These are phyloP conservation scores for Acanthopagrus latus DNA, from an alignment of 2,797 vertebrate genomes.

Conservation along the genomic window DNA sequence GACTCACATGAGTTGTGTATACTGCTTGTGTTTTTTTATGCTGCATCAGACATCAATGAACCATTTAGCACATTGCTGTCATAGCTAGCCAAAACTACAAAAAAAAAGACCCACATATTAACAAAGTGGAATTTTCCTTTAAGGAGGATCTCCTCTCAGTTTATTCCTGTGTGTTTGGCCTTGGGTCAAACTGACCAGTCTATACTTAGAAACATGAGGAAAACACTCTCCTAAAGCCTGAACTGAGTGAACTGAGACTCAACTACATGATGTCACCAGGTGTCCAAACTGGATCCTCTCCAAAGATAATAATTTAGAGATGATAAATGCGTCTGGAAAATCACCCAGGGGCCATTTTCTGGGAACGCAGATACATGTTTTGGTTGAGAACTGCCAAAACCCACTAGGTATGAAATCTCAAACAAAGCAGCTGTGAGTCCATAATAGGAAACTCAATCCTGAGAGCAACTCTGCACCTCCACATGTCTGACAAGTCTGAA, in stretches of 20 bases:
- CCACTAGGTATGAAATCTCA: slow-evolving; percentile 28
- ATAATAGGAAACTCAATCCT: slow-evolving; percentile 44
- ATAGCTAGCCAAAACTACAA: background rate
- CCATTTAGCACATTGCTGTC: background rate
- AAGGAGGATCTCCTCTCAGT: background rate
- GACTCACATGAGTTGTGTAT: no score
- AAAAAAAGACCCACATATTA: slow-evolving; percentile 2
- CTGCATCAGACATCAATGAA: no score
- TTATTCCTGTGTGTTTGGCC: slow-evolving; percentile 7
- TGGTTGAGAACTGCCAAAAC: slow-evolving; percentile 48
- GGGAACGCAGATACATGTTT: slow-evolving; percentile 48
- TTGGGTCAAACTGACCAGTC: slow-evolving; percentile 22
- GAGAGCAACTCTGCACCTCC: slow-evolving; percentile 17
- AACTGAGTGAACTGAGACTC: slow-evolving; percentile 28
- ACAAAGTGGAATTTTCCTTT: slow-evolving; percentile 10
- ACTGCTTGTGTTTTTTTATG: background rate
- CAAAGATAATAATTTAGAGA: slow-evolving; percentile 46
- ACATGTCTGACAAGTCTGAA: slow-evolving; percentile 28
- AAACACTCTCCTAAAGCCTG: slow-evolving; percentile 18
- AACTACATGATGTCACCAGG: slow-evolving; percentile 57
- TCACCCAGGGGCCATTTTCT: slow-evolving; percentile 39
- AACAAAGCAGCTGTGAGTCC: slow-evolving; percentile 43
- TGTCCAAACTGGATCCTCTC: slow-evolving; percentile 60
- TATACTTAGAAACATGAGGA: slow-evolving; percentile 43
- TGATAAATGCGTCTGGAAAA: slow-evolving; percentile 60